phyloP scores from a whole-genome alignment of 2,113 vertebrate genomes.

The Austrofundulus limnaeus region DNA sequence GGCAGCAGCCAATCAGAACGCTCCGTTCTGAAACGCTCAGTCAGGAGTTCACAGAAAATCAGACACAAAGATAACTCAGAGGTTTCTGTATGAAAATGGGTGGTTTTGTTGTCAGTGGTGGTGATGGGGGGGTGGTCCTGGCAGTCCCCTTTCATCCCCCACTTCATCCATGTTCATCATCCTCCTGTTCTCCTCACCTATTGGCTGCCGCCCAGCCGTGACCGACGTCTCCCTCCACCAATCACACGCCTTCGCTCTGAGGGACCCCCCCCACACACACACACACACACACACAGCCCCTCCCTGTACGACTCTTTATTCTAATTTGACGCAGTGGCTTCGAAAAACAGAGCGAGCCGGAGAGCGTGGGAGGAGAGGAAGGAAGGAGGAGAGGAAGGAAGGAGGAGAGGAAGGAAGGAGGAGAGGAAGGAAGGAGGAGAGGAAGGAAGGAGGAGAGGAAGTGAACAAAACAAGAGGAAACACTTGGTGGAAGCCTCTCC shows the following conservation, averaged over 20 bases:
- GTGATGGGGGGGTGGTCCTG: constrained; percentile 47
- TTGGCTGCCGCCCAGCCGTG: constrained; percentile 49
- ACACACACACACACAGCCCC: no score
- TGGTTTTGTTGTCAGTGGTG: constrained; percentile 64
- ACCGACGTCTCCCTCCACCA: constrained; percentile 65
- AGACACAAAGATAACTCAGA: background rate
- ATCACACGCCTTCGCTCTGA: constrained; percentile 57
- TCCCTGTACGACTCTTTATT: constrained; percentile 69
- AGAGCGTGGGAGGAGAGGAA: constrained; percentile 34
- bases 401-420: constrained; percentile 59
- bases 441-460: constrained; percentile 7
- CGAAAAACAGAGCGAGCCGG: constrained; percentile 44
- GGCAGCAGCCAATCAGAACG: no score
- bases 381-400: constrained; percentile 19
- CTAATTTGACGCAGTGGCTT: constrained; percentile 68
- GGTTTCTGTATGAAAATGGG: constrained; percentile 13
- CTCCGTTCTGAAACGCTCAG: no score
- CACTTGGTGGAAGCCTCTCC: background rate
- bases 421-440: constrained; percentile 40
- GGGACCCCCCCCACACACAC: constrained; percentile 58
- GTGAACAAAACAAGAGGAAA: constrained; percentile 29
- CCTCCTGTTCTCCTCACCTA: constrained; percentile 62
- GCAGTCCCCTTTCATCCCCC: constrained; percentile 66
- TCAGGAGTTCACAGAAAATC: no score
- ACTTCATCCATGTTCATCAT: constrained; percentile 79